Evolutionary conservation across 2,113 vertebrate genomes (phyloP).

Genomic region (Ornithorhynchus anatinus): DNA sequence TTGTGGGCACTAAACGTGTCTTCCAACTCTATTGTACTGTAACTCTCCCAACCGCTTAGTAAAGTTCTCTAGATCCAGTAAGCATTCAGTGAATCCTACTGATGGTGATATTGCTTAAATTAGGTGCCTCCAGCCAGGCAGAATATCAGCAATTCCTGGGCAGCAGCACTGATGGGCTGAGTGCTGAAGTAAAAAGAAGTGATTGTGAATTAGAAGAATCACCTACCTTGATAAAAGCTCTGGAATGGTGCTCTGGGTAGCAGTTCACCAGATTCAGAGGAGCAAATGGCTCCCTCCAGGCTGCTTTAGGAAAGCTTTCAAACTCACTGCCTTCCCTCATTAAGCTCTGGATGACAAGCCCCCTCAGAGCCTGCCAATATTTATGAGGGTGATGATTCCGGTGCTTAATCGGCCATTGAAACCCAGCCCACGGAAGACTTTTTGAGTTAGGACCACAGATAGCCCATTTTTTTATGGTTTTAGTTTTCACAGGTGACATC

Average conservation of each 20-base stretch:
- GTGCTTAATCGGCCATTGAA: neutral
- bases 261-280: neutral
- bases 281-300: no score
- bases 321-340: neutral
- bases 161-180: neutral
- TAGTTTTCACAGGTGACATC: no score
- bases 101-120: no score
- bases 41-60: no score
- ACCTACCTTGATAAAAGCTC: neutral
- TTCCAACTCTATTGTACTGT: no score
- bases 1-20: no score
- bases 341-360: neutral
- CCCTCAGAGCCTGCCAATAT: neutral
- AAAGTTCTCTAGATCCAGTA: no score
- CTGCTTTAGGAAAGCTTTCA: neutral
- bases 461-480: no score
- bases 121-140: no score
- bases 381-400: fast-evolving
- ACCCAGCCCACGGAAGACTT: no score
- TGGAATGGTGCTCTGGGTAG: neutral
- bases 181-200: neutral
- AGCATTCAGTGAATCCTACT: no score
- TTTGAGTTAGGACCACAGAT: no score
- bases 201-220: fast-evolving
- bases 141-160: neutral